Percentiles rank a stretch among this genome's conserved stretches.
phyloP scores from a whole-genome alignment of 2,888 invertebrate species.

The Drosophila sordidula region DNA sequence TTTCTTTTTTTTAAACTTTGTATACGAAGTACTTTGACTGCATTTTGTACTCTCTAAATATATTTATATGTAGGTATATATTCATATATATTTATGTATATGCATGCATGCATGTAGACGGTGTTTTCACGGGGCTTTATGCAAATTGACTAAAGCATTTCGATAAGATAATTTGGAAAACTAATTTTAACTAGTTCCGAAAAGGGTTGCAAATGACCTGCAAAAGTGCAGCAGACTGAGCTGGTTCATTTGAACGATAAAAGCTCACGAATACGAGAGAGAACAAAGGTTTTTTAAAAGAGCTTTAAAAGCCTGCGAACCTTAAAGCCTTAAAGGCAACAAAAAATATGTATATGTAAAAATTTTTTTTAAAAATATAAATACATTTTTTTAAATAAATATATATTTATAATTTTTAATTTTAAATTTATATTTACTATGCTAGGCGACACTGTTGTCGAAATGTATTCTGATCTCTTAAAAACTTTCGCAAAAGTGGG shows the following conservation, averaged over 20 bases:
- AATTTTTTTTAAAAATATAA: too few relatives aligned
- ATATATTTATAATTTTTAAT: too few relatives aligned
- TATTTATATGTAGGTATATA: conserved; percentile 2
- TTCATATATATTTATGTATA: conserved; percentile 5
- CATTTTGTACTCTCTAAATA: conserved; percentile 26
- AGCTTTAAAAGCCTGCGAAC: too few relatives aligned
- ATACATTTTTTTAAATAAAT: too few relatives aligned
- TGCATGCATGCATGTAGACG: neutral
- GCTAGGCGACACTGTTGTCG: too few relatives aligned
- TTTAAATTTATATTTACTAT: too few relatives aligned
- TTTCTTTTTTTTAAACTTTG: neutral
- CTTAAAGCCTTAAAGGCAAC: too few relatives aligned
- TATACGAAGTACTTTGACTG: conserved; percentile 28
- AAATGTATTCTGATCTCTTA: too few relatives aligned
- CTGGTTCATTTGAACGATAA: neutral
- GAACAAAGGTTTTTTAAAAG: too few relatives aligned
- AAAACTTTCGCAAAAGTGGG: too few relatives aligned
- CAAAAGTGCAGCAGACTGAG: neutral
- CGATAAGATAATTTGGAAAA: neutral
- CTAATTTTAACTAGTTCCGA: neutral
- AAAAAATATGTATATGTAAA: too few relatives aligned
- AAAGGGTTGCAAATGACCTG: neutral
- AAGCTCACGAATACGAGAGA: neutral
- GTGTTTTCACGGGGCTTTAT: neutral
- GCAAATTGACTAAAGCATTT: neutral